These are phyloP conservation scores for Aphidius gifuensis DNA, from an alignment of 1,140 invertebrate species.

Conservation along the genomic window DNA sequence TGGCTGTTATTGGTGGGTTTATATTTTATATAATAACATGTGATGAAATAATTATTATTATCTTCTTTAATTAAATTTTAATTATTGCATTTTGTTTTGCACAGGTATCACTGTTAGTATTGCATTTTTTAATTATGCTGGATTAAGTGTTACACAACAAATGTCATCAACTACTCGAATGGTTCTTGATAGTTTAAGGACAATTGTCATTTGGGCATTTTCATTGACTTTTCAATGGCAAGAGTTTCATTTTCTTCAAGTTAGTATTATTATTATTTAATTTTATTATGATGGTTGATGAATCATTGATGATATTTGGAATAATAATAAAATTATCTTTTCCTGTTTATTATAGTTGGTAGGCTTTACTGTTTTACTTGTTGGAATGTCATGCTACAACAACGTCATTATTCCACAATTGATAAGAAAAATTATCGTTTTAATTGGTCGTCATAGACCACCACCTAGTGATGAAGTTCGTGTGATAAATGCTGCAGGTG, in stretches of 20 bases:
- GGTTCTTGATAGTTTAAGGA: slow-evolving; percentile 87
- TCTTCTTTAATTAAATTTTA: background rate
- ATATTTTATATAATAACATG: slow-evolving; percentile 3
- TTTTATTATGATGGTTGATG: too few relatives aligned
- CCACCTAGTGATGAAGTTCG: slow-evolving; percentile 36
- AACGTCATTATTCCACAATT: slow-evolving; percentile 61
- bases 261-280: slow-evolving; percentile 39
- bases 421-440: slow-evolving; percentile 36
- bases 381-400: slow-evolving; percentile 78
- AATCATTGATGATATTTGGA: slow-evolving; percentile 11
- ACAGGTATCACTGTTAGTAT: slow-evolving; percentile 83
- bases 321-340: background rate
- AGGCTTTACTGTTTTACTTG: slow-evolving; percentile 69
- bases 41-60: background rate
- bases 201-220: slow-evolving; percentile 85
- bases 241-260: slow-evolving; percentile 75
- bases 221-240: slow-evolving; percentile 76
- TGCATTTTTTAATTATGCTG: slow-evolving; percentile 95
- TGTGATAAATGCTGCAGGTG: slow-evolving; percentile 47
- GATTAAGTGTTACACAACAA: slow-evolving; percentile 93
- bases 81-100: too few relatives aligned
- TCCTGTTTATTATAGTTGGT: slow-evolving; percentile 57
- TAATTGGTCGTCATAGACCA: slow-evolving; percentile 37
- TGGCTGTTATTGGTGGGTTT: slow-evolving; percentile 65
- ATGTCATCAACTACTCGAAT: slow-evolving; percentile 88